Evolutionary conservation across 2,888 invertebrate genomes (phyloP), one percentile per base, ranked within the genome.

Genomic region (Drosophila atripex): DNA sequence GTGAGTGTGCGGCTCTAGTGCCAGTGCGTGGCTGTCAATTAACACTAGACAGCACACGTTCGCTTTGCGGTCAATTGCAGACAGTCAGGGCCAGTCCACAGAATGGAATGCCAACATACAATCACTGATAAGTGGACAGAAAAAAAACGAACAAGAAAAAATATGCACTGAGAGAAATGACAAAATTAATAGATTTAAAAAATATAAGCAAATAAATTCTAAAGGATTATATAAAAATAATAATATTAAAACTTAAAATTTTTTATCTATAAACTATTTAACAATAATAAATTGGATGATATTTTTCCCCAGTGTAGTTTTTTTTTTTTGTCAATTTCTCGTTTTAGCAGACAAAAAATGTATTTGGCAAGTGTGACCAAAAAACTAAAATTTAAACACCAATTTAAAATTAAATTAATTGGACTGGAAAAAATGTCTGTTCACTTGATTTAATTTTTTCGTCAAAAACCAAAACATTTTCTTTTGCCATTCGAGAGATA

Each of bases 11-110:
- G n/a, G 12, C n/a, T 35, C n/a, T 60, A 21, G 57, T 57, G 46
- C 12, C 45, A 14, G 61, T 64, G 63, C 45, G 63, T 64, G 53
- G 53, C 66, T 65, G 56, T 66, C 66, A 66, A 66, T 66, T 65
- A 65, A 65, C 65, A 65, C 54, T 54, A 54, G 39, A 41, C 64
- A 65, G 54, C 64, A 55, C 55, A 65, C 65, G 63, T 65, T 65
- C 49, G 49, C 49, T 66, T 56, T 52, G 63, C 47, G 50, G 61
- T 41, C 35, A 68, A 63, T 72, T 63, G 61, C 63, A 60, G 55
- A 77, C 55, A 25, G 47, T 51, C 55, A 71, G 56, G 63, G 71
- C 56, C 56, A 54, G 45, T 58, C 59, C 41, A 65, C 35, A 65
- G 53, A 64, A 63, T 45, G 64, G 53, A 63, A 53, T 64, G 46